Evolutionary conservation across 2,888 invertebrate genomes (phyloP).

Genomic region (Epistrophe grossulariae): DNA sequence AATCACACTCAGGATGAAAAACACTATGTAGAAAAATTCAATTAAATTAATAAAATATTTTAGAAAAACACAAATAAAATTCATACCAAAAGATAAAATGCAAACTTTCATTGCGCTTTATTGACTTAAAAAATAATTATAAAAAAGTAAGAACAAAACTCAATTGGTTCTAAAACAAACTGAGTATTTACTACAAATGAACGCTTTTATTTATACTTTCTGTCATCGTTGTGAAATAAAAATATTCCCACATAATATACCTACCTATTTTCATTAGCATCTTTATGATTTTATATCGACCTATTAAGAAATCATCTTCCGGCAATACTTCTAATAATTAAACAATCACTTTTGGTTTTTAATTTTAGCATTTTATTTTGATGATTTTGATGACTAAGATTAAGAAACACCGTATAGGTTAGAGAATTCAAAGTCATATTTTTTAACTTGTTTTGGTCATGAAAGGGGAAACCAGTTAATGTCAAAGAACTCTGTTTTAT

Average conservation of each 20-base stretch:
- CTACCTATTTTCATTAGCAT: constrained; percentile 14
- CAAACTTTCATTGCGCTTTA: constrained; percentile 32
- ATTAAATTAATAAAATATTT: neutral
- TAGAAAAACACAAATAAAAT: neutral
- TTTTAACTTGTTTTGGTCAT: constrained; percentile 10
- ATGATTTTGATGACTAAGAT: constrained; percentile 18
- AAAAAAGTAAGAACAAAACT: neutral
- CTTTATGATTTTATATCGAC: constrained; percentile 3
- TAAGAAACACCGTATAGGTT: neutral
- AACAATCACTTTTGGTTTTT: constrained; percentile 10
- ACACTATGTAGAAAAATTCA: constrained; percentile 3
- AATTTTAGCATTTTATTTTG: neutral
- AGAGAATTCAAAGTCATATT: neutral
- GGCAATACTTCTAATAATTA: neutral
- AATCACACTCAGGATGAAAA: constrained; percentile 1
- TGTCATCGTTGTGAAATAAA: neutral
- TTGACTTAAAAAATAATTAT: neutral
- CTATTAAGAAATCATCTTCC: constrained; percentile 19
- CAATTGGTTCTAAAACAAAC: constrained; percentile 28
- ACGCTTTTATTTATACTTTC: constrained; percentile 65
- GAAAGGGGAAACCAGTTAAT: constrained; percentile 24
- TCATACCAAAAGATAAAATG: constrained; percentile 35
- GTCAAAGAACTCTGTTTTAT: constrained; percentile 41
- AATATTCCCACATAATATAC: constrained; percentile 7
- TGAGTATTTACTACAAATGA: constrained; percentile 21